Conservation (phyloP, 2,113 vertebrate genomes). For the Zosterops hypoxanthus region DNA sequence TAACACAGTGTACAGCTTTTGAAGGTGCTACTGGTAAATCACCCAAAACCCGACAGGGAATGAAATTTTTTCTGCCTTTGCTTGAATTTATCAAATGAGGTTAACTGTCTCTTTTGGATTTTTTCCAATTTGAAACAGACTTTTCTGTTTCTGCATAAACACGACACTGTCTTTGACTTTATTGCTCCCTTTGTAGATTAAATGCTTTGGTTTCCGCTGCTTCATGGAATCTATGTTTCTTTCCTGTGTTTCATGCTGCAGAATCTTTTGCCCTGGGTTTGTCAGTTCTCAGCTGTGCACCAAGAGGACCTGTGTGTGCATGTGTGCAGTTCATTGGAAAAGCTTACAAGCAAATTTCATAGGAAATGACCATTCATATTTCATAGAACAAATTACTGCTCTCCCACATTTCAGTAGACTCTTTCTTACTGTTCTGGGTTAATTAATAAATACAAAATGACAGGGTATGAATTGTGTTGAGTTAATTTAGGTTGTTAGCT, state of each 20-base stretch:
- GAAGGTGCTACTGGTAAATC: not conserved
- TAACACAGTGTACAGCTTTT: not conserved
- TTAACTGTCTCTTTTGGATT: not conserved
- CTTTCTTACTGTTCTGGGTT: not conserved
- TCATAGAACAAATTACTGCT: not conserved
- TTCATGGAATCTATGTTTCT: not conserved
- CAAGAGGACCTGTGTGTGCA: not conserved
- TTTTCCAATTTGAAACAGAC: not conserved
- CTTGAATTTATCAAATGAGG: not conserved
- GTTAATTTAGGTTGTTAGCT: slow-evolving; percentile 47
- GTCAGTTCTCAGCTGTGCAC: not conserved
- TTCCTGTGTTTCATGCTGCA: not conserved
- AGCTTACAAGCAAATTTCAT: not conserved
- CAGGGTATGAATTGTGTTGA: not conserved
- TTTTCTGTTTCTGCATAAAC: not conserved
- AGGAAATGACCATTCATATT: not conserved
- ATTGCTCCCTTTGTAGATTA: not conserved
- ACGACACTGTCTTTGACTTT: fast-evolving
- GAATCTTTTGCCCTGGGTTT: not conserved
- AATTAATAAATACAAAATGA: slow-evolving; percentile 48
- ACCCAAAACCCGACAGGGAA: not conserved
- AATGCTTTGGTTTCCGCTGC: not conserved
- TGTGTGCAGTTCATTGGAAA: not conserved
- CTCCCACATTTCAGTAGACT: not conserved
- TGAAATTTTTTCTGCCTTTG: not conserved